These are phyloP conservation scores for Macrophya alboannulata DNA, from an alignment of 2,888 invertebrate genomes.

Conservation along the genomic window DNA sequence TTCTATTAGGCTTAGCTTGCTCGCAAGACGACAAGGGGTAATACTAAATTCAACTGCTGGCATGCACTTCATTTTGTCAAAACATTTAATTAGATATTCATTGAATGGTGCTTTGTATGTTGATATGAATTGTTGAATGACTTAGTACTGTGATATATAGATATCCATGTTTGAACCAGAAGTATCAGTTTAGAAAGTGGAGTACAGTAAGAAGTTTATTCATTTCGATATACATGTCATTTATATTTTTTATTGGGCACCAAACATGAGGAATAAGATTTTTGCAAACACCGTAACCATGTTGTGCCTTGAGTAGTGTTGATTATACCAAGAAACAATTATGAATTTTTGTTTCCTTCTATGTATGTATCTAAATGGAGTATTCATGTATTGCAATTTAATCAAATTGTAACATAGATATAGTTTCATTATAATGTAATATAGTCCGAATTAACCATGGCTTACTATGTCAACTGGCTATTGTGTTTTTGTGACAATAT, in stretches of 20 bases:
- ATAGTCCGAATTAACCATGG: background rate
- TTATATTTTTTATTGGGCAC: background rate
- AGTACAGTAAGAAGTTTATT: background rate
- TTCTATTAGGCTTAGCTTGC: background rate
- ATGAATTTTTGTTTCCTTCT: background rate
- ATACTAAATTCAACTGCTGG: background rate
- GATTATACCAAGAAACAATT: background rate
- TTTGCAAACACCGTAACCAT: background rate
- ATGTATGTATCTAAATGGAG: background rate
- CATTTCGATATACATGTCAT: background rate
- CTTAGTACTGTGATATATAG: conserved; percentile 4
- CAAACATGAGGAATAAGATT: background rate
- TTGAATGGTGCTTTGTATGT: background rate
- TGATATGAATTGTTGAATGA: background rate
- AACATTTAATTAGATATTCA: background rate
- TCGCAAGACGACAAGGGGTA: background rate
- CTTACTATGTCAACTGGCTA: background rate
- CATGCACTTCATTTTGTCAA: conserved; percentile 1
- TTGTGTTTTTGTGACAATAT: background rate
- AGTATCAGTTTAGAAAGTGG: background rate
- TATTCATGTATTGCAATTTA: conserved; percentile 10
- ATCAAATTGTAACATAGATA: background rate
- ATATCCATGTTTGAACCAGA: background rate
- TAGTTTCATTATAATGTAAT: too few relatives aligned
- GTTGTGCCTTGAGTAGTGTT: background rate